Evolutionary conservation across 2,888 invertebrate genomes (phyloP), one percentile per base, ranked within the genome.

Genomic region (Euplexia lucipara): DNA sequence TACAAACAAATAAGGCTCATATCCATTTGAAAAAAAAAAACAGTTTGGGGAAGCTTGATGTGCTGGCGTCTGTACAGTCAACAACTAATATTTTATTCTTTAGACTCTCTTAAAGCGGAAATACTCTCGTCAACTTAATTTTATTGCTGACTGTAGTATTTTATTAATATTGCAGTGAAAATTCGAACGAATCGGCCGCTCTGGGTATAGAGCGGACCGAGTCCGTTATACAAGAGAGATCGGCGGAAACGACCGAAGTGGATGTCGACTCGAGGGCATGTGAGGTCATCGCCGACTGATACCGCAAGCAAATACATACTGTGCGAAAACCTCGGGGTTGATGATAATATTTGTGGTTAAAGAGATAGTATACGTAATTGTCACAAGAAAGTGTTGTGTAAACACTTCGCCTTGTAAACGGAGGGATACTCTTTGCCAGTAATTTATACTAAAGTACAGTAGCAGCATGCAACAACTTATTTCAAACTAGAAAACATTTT

Each of bases 191-290:
- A 68, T 82, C 87, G n/a, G 86, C 87, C 12, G 66, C 87, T 59
- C 76, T 93, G 44, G 89, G 90, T 54, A 89, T 93, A 76, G 93
- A 93, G 70, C 86, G 92, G 3, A 94, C 94, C 6, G 94, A 94
- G 68, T 93, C 93, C 0, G 81, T 92, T 16, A 92, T 93, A 75
- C 88, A 91, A 60, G 92, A 92, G 35, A 74, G 72, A 56, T 58
- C 61, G 9, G 60, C 75, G 35, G 81, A 79, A 56, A 67, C 60
- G 32, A 73, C 51, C 44, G 70, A 80, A 47, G 70, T 77, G 35
- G 78, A 78, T 2, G 64, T 51, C 18, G 69, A 71, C 8, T 60
- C 61, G 42, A 74, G 63, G 54, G 76, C 76, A 37, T 70, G 82
- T 71, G 88, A 87, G 62, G 76, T 91, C 56, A 79, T 91, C 71